These are phyloP conservation scores for Pachypanchax playfairii DNA, from an alignment of 2,113 vertebrate species.

Conservation along the genomic window DNA sequence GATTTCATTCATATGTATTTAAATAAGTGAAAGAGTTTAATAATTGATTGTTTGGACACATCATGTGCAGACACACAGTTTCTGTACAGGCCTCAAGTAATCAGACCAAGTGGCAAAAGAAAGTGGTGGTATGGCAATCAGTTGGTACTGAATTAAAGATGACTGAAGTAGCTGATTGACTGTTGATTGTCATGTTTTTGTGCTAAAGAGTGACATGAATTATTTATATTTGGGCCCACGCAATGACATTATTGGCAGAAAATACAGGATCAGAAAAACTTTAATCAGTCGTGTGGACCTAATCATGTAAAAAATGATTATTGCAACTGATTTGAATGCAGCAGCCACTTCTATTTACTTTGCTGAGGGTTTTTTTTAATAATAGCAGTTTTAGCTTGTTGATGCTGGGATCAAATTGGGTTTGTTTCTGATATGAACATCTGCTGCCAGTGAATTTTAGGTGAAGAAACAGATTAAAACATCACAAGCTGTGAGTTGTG, in stretches of 20 bases:
- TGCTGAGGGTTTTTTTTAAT: neutral
- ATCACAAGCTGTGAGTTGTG: constrained; percentile 17
- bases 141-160: constrained; percentile 69
- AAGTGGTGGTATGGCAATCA: constrained; percentile 41
- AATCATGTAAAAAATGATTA: constrained; percentile 44
- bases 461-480: constrained; percentile 12
- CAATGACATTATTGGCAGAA: constrained; percentile 70
- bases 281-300: constrained; percentile 44
- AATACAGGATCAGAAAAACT: constrained; percentile 54
- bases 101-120: constrained; percentile 41
- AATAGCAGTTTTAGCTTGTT: constrained; percentile 36
- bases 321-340: neutral
- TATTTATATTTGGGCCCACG: constrained; percentile 68
- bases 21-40: constrained; percentile 1
- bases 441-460: constrained; percentile 32
- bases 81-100: constrained; percentile 26
- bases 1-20: neutral
- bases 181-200: constrained; percentile 70
- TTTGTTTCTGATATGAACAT: constrained; percentile 45
- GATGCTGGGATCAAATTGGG: constrained; percentile 16
- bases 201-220: constrained; percentile 73
- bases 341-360: constrained; percentile 1
- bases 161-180: constrained; percentile 68
- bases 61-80: constrained; percentile 5
- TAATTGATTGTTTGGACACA: constrained; percentile 24